Conservation (phyloP, 2,113 vertebrate genomes). For the Rostratula benghalensis region DNA sequence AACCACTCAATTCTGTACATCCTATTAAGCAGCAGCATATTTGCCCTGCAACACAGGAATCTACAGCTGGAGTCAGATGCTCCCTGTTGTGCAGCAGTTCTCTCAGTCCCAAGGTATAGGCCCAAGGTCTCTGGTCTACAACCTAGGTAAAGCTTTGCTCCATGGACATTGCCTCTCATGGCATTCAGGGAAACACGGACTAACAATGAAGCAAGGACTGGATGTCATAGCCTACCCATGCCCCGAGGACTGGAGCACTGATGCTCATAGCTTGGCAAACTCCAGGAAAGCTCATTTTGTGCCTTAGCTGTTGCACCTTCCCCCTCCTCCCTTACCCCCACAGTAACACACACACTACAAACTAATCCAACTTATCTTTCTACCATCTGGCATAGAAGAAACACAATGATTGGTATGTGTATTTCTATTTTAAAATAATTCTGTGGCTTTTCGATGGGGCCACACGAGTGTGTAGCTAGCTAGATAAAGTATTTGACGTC, state of each 20-base stretch:
- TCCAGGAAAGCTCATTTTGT: not conserved
- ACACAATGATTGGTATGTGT: not conserved
- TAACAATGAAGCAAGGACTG: not conserved
- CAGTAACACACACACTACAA: not conserved
- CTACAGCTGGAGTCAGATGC: not conserved
- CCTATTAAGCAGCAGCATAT: not conserved
- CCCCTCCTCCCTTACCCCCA: not conserved
- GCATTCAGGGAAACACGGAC: not conserved
- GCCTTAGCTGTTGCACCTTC: not conserved
- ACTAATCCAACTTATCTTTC: slow-evolving; percentile 35
- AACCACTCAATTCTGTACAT: not conserved
- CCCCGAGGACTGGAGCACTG: not conserved
- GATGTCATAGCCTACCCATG: accelerated
- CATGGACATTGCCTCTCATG: not conserved
- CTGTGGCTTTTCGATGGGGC: slow-evolving; percentile 13
- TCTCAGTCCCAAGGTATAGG: accelerated
- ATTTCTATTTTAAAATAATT: slow-evolving; percentile 46
- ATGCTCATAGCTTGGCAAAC: not conserved
- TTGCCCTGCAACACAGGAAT: not conserved
- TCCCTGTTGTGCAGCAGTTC: accelerated
- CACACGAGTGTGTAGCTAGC: not conserved
- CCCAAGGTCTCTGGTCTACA: not conserved
- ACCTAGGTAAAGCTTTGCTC: not conserved
- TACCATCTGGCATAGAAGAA: slow-evolving; percentile 46
- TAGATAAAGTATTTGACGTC: slow-evolving; percentile 22